A percentile compares a stretch with the other conserved stretches of the same genome.
phyloP scores from a whole-genome alignment of 2,113 vertebrate species.

The Coryphaenoides rupestris region DNA sequence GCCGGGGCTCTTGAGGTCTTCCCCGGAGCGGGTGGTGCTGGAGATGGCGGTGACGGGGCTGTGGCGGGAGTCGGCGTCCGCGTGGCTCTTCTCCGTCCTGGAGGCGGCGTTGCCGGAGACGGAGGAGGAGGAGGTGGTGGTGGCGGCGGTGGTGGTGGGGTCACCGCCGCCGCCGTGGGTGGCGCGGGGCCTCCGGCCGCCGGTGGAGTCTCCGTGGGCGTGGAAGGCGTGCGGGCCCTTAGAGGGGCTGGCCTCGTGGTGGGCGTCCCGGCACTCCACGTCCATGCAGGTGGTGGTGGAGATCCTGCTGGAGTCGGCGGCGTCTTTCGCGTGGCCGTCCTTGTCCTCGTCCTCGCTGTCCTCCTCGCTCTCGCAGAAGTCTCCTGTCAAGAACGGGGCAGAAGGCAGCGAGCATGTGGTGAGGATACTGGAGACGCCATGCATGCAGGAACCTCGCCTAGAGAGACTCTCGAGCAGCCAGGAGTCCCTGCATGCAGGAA shows the following conservation, averaged over 20 bases:
- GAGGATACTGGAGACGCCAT: too few relatives aligned
- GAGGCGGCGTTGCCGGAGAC: too few relatives aligned
- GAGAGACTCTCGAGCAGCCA: too few relatives aligned
- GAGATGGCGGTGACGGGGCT: conserved; percentile 91
- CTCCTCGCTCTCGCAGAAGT: conserved; percentile 90
- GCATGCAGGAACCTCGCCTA: too few relatives aligned
- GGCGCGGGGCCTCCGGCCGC: neutral
- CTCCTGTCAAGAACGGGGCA: conserved; percentile 49
- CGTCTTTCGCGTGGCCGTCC: conserved; percentile 81
- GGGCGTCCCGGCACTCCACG: conserved; percentile 80
- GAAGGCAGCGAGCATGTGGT: too few relatives aligned
- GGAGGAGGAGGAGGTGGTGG: conserved; percentile 67
- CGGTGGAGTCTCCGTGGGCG: conserved; percentile 51
- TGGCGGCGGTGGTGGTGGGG: conserved; percentile 59
- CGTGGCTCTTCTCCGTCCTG: conserved; percentile 80
- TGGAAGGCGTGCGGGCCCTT: conserved; percentile 69
- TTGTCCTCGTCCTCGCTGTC: conserved; percentile 94
- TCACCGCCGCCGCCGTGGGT: too few relatives aligned
- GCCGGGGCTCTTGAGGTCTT: conserved; percentile 83
- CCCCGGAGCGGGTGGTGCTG: conserved; percentile 82
- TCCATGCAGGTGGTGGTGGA: conserved; percentile 87
- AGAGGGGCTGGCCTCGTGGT: conserved; percentile 74
- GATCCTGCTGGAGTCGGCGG: conserved; percentile 84
- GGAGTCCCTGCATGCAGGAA: too few relatives aligned
- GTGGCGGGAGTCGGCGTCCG: conserved; percentile 88